Evolutionary conservation across 2,888 invertebrate species (phyloP).

Genomic region (Polyommatus icarus): DNA sequence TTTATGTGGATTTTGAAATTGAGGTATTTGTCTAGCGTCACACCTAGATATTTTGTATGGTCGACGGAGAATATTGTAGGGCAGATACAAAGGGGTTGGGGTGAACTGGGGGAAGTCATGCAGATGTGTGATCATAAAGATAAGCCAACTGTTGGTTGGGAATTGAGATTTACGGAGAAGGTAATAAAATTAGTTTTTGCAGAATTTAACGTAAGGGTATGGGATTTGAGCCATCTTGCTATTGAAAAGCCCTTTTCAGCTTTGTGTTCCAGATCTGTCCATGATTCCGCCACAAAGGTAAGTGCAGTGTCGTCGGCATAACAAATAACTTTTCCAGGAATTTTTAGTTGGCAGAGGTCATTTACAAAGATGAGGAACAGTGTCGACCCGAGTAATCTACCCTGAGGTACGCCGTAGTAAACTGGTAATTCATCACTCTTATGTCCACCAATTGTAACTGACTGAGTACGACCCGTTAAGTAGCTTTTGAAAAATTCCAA

Average conservation of each 20-base stretch:
- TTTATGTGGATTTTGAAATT: too few relatives aligned
- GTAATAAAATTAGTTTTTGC: neutral
- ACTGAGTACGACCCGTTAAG: too few relatives aligned
- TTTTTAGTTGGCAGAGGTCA: neutral
- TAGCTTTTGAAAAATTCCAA: too few relatives aligned
- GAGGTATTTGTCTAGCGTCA: too few relatives aligned
- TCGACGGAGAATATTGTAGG: too few relatives aligned
- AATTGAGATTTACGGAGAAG: neutral
- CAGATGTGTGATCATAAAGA: neutral
- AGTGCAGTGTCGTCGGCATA: constrained; percentile 4
- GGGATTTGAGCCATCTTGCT: neutral
- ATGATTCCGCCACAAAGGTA: neutral
- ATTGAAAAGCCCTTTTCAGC: neutral
- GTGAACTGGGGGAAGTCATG: neutral
- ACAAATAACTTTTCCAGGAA: neutral
- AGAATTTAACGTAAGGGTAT: neutral
- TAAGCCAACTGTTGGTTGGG: neutral
- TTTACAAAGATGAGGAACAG: constrained; percentile 1
- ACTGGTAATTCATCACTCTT: neutral
- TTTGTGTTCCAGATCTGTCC: neutral
- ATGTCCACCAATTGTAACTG: neutral
- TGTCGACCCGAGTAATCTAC: neutral
- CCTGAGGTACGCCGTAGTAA: neutral
- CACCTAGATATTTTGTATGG: neutral
- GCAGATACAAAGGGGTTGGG: too few relatives aligned